These are phyloP conservation scores for Sitta europaea DNA, from an alignment of 2,113 vertebrate species.

Conservation along the genomic window DNA sequence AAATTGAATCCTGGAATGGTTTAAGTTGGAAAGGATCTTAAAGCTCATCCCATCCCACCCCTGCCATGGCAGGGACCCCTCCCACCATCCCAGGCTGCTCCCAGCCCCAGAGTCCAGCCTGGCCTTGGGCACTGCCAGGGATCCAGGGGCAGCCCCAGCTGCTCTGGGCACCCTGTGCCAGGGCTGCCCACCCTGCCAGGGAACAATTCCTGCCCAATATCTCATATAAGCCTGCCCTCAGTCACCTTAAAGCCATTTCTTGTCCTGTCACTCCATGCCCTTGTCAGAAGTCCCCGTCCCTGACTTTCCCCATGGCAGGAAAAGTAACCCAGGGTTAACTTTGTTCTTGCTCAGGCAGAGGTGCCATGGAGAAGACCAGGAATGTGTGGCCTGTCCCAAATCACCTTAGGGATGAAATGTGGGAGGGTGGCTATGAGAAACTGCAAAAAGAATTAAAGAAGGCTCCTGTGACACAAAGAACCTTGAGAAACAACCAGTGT, in stretches of 20 bases:
- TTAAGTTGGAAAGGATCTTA: accelerated
- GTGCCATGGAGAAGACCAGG: background rate
- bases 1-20: background rate
- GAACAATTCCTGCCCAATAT: background rate
- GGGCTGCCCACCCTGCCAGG: background rate
- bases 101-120: accelerated
- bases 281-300: background rate
- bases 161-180: background rate
- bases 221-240: accelerated
- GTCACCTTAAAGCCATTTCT: background rate
- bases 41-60: accelerated
- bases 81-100: background rate
- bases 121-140: background rate
- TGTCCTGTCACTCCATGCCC: background rate
- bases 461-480: accelerated
- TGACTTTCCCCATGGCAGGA: background rate
- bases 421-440: background rate
- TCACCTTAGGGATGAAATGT: no score
- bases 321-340: background rate
- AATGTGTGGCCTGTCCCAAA: background rate
- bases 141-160: background rate
- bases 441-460: background rate
- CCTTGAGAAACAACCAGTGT: background rate
- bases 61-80: background rate
- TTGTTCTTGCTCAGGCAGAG: background rate